phyloP scores from a whole-genome alignment of 2,888 invertebrate species.

The Tholera decimalis region DNA sequence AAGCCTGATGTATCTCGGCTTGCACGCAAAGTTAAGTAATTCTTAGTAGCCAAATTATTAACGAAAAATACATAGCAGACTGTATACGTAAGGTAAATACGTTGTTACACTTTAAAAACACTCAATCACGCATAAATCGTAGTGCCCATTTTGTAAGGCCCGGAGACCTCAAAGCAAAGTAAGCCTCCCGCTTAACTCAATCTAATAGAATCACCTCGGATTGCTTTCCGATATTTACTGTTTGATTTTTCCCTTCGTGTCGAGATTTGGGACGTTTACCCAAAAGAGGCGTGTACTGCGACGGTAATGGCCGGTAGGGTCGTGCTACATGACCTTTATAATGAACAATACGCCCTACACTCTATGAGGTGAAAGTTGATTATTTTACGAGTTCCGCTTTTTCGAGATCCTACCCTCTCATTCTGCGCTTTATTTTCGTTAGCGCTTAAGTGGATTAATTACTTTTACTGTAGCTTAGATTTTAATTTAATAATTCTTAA shows the following conservation, averaged over 20 bases:
- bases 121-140: constrained; percentile 72
- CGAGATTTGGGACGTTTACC: constrained; percentile 86
- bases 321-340: constrained; percentile 85
- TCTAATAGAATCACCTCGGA: constrained; percentile 90
- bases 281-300: constrained; percentile 86
- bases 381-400: constrained; percentile 70
- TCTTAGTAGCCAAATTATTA: constrained; percentile 62
- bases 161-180: constrained; percentile 78
- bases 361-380: constrained; percentile 69
- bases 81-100: constrained; percentile 1
- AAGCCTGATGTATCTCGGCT: constrained; percentile 76
- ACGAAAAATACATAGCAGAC: constrained; percentile 19
- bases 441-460: constrained; percentile 62
- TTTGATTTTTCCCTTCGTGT: constrained; percentile 88
- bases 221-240: constrained; percentile 90
- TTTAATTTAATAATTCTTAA: constrained; percentile 55
- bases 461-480: constrained; percentile 55
- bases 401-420: constrained; percentile 60
- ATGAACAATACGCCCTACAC: constrained; percentile 78
- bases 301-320: constrained; percentile 83
- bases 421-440: constrained; percentile 52
- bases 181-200: constrained; percentile 83
- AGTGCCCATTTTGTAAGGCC: constrained; percentile 69
- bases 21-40: constrained; percentile 79
- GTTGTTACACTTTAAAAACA: constrained; percentile 39